Percentiles rank a stretch among this genome's conserved stretches.
phyloP scores from a whole-genome alignment of 2,888 invertebrate genomes.

The Tinea pellionella region DNA sequence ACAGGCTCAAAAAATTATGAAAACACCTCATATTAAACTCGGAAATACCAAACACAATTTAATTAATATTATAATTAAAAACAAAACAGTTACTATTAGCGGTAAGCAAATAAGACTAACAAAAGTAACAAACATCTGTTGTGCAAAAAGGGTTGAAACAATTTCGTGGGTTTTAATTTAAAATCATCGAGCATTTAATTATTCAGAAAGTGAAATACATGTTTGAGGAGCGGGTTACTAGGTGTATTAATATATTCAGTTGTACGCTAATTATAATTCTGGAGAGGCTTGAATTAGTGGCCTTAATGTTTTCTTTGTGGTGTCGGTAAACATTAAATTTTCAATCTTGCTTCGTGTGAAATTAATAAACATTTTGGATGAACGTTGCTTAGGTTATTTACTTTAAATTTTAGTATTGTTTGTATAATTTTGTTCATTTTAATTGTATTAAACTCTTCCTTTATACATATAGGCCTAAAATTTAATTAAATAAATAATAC shows the following conservation, averaged over 20 bases:
- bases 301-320: constrained; percentile 1
- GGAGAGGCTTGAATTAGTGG: not conserved
- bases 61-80: no score
- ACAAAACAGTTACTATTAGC: no score
- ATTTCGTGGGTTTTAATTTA: not conserved
- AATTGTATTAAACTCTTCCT: no score
- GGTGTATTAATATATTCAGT: no score
- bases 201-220: not conserved
- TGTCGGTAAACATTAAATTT: not conserved
- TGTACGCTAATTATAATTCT: not conserved
- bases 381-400: not conserved
- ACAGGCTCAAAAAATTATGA: no score
- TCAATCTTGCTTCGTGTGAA: constrained; percentile 2
- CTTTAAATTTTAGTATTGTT: no score
- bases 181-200: not conserved
- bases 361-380: constrained; percentile 6
- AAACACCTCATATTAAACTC: no score
- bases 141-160: not conserved
- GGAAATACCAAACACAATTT: no score
- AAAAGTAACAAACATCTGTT: not conserved
- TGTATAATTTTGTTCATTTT: no score
- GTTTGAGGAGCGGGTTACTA: no score
- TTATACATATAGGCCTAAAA: no score
- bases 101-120: not conserved
- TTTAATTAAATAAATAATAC: no score